Conservation (phyloP, 2,113 vertebrate genomes). For the Phylloscopus trochilus region DNA sequence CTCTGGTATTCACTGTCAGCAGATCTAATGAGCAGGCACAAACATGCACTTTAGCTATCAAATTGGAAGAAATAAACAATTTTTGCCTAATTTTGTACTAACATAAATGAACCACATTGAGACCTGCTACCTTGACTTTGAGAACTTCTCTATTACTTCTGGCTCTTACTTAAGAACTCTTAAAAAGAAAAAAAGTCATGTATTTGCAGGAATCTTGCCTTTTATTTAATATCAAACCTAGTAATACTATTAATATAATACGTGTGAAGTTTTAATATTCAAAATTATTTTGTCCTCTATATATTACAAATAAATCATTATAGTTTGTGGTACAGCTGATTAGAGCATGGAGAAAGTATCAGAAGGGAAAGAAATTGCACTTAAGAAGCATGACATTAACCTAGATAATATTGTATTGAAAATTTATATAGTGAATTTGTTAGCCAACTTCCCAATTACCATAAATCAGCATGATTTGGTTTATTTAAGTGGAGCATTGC, state of each 20-base stretch:
- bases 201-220: neutral
- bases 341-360: neutral
- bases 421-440: neutral
- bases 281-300: neutral
- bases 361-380: neutral
- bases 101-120: neutral
- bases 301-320: neutral
- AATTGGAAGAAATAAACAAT: neutral
- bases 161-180: neutral
- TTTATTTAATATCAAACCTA: neutral
- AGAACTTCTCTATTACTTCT: neutral
- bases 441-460: constrained; percentile 7
- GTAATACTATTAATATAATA: neutral
- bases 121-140: neutral
- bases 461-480: neutral
- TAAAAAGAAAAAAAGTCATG: too few species aligned
- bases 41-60: neutral
- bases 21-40: neutral
- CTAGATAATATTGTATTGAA: neutral
- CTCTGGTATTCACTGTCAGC: neutral
- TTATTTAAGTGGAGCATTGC: neutral
- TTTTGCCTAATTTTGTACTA: neutral
- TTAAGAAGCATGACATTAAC: neutral
- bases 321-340: neutral
- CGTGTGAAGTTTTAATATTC: neutral